phyloP scores from a whole-genome alignment of 2,888 invertebrate species.

The Xylophagus ater region DNA sequence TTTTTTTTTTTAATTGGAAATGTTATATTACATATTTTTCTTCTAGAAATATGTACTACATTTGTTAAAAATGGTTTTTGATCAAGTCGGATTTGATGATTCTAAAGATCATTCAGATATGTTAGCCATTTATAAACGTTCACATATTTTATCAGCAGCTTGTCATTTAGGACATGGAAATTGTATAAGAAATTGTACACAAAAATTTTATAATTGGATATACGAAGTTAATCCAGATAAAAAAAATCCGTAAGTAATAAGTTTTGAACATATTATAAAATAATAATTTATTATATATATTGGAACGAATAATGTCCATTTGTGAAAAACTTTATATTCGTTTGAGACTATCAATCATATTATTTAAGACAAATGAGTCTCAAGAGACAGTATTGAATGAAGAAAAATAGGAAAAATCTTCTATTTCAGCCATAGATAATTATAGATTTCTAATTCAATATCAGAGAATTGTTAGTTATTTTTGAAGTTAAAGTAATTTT shows the following conservation, averaged over 20 bases:
- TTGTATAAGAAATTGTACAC: slow-evolving; percentile 61
- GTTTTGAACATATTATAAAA: too few relatives aligned
- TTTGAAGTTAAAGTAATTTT: too few relatives aligned
- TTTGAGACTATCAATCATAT: too few relatives aligned
- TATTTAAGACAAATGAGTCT: too few relatives aligned
- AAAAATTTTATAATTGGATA: slow-evolving; percentile 67
- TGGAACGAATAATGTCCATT: too few relatives aligned
- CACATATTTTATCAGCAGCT: slow-evolving; percentile 60
- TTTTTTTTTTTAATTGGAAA: neutral
- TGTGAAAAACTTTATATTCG: too few relatives aligned
- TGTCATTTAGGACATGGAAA: slow-evolving; percentile 63
- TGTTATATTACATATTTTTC: neutral
- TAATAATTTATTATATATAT: too few relatives aligned
- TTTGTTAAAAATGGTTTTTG: slow-evolving; percentile 54
- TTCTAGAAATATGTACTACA: slow-evolving; percentile 56
- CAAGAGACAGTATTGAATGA: too few relatives aligned
- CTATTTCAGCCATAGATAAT: too few relatives aligned
- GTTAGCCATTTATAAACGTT: slow-evolving; percentile 57
- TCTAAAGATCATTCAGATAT: slow-evolving; percentile 47
- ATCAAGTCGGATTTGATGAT: slow-evolving; percentile 58
- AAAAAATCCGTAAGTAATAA: slow-evolving; percentile 58
- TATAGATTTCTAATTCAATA: too few relatives aligned
- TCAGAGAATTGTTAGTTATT: too few relatives aligned
- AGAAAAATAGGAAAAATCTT: too few relatives aligned
- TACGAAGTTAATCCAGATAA: slow-evolving; percentile 56